Evolutionary conservation across 2,113 vertebrate genomes (phyloP).

Genomic region (Cephalopholis sonnerati): DNA sequence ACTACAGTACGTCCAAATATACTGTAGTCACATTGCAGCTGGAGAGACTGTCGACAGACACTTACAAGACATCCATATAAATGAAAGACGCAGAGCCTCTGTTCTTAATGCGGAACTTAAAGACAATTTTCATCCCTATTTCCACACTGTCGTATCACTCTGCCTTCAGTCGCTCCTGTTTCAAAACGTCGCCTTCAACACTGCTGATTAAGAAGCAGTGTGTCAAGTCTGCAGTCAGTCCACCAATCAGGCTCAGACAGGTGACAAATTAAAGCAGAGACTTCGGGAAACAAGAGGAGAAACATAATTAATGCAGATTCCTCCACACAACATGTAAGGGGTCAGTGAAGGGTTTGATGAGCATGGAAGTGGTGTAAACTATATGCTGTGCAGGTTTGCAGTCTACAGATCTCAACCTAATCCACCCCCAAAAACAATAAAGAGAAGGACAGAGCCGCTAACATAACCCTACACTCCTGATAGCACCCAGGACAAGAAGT

Average conservation of each 20-base stretch:
- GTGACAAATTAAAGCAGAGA: not conserved
- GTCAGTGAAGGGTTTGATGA: not conserved
- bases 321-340: not conserved
- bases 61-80: not conserved
- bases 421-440: not conserved
- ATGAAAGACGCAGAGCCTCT: not conserved
- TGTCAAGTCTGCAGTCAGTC: constrained; percentile 8
- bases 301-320: not conserved
- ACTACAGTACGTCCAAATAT: not conserved
- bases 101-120: not conserved
- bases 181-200: constrained; percentile 12
- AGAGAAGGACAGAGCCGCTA: not conserved
- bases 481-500: not conserved
- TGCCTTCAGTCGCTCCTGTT: not conserved
- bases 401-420: not conserved
- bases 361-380: not conserved
- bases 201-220: not conserved
- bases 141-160: not conserved
- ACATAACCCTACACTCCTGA: not conserved
- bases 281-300: not conserved
- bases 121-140: not conserved
- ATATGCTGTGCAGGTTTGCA: not conserved
- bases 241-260: not conserved
- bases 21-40: not conserved
- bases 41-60: not conserved